phyloP scores from a whole-genome alignment of 2,113 vertebrate genomes.

The Cricetomys ansorgei region DNA sequence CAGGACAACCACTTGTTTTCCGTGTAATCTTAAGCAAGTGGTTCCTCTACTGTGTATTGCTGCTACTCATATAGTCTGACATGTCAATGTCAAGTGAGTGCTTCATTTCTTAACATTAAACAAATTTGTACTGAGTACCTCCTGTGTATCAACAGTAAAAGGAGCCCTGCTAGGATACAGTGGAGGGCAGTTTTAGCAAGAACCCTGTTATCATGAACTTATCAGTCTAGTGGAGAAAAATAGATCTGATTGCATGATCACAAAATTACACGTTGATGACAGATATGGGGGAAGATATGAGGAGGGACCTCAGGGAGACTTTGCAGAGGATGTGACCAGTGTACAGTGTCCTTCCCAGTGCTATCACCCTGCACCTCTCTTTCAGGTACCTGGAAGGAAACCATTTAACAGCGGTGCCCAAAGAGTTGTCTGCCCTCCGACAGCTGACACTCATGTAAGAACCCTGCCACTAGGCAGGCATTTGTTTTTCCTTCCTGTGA shows the following conservation, averaged over 20 bases:
- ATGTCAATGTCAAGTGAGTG: not conserved
- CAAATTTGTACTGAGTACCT: not conserved
- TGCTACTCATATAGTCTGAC: not conserved
- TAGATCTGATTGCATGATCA: not conserved
- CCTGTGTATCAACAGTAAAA: not conserved
- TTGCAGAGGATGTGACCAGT: not conserved
- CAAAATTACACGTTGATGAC: not conserved
- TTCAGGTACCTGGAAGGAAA: slow-evolving; percentile 98
- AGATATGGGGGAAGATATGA: not conserved
- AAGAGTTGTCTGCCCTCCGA: slow-evolving; percentile 92
- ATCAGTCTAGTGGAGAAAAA: not conserved
- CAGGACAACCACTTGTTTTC: not conserved
- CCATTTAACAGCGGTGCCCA: slow-evolving; percentile 94
- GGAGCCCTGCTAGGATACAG: not conserved
- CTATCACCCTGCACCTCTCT: slow-evolving; percentile 67
- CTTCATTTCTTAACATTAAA: not conserved
- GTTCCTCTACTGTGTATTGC: not conserved
- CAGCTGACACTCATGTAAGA: slow-evolving; percentile 94
- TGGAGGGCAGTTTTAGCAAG: not conserved
- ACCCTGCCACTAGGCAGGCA: not conserved
- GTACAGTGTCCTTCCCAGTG: not conserved
- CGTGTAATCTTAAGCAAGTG: not conserved
- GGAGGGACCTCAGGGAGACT: not conserved
- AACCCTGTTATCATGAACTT: not conserved
- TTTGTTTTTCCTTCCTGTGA: not conserved